Percentiles rank a stretch among this genome's conserved stretches.
Conservation (phyloP, 64 coral and sea anemone genomes). For the Montipora foliosa region DNA sequence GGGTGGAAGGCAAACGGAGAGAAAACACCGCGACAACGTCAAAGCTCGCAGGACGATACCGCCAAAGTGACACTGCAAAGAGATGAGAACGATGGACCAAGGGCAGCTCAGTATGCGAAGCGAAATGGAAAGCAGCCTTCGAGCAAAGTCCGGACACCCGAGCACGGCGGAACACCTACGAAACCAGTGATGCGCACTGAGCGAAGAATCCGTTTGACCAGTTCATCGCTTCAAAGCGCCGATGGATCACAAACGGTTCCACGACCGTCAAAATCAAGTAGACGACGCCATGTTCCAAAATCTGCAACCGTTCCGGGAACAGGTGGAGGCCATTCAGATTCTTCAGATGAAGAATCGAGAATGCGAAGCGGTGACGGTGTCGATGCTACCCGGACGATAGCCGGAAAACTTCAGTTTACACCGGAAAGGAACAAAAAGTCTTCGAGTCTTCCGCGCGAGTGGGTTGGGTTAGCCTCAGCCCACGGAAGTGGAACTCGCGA, state of each 20-base stretch:
- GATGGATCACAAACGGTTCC: constrained; percentile 81
- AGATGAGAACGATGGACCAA: constrained; percentile 10
- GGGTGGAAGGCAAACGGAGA: constrained; percentile 7
- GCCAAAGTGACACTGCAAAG: background rate
- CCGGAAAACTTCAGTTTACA: constrained; percentile 34
- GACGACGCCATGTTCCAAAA: constrained; percentile 55
- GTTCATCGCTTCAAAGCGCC: constrained; percentile 14
- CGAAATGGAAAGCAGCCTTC: background rate
- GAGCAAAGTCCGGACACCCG: constrained; percentile 37
- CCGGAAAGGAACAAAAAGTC: constrained; percentile 68
- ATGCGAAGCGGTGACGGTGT: background rate
- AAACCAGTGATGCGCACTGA: constrained; percentile 91
- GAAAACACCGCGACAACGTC: background rate
- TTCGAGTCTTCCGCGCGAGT: constrained; percentile 82
- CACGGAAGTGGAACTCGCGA: constrained; percentile 9
- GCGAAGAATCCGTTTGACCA: constrained; percentile 84
- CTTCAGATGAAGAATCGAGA: constrained; percentile 69
- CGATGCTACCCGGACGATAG: background rate
- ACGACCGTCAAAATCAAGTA: constrained; percentile 61
- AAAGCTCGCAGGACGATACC: constrained; percentile 7
- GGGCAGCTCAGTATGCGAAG: background rate
- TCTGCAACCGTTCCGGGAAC: constrained; percentile 1
- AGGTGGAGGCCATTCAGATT: constrained; percentile 57
- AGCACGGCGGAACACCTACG: constrained; percentile 6
- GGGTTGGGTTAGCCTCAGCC: constrained; percentile 18